Evolutionary conservation across 2,797 vertebrate species (phyloP).

Genomic region (Malacoctenus gilli): DNA sequence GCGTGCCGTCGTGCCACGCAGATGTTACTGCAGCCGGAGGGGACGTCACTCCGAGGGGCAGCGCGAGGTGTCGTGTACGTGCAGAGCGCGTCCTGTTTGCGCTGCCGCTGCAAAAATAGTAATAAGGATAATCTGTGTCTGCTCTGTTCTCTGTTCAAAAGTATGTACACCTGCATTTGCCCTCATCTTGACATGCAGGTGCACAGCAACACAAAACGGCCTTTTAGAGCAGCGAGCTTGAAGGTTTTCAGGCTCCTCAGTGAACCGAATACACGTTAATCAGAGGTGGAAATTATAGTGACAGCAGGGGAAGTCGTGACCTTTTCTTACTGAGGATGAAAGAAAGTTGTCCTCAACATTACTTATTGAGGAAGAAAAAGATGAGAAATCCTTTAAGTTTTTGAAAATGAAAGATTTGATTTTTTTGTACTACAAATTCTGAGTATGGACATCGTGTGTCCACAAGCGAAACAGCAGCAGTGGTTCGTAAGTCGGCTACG

Average conservation of each 20-base stretch:
- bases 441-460: too few relatives aligned
- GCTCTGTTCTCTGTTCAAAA: conserved; percentile 57
- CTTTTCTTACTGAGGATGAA: too few relatives aligned
- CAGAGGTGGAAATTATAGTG: too few relatives aligned
- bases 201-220: not conserved
- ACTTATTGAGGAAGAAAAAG: too few relatives aligned
- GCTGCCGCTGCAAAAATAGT: conserved; percentile 3
- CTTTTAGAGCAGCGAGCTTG: not conserved
- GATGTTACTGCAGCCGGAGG: conserved; percentile 60
- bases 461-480: not conserved
- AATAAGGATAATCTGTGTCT: conserved; percentile 10
- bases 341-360: too few relatives aligned
- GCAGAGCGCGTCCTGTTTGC: conserved; percentile 15
- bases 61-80: conserved; percentile 30
- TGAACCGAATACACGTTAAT: not conserved
- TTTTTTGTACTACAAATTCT: too few relatives aligned
- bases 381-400: too few relatives aligned
- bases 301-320: too few relatives aligned
- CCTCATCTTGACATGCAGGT: conserved; percentile 32
- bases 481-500: not conserved
- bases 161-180: conserved; percentile 54
- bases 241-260: not conserved
- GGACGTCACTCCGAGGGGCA: conserved; percentile 23
- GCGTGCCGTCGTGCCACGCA: conserved; percentile 43
- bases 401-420: too few relatives aligned